Evolutionary conservation across 2,888 invertebrate species (phyloP).

Genomic region (Marronus borbonicus): DNA sequence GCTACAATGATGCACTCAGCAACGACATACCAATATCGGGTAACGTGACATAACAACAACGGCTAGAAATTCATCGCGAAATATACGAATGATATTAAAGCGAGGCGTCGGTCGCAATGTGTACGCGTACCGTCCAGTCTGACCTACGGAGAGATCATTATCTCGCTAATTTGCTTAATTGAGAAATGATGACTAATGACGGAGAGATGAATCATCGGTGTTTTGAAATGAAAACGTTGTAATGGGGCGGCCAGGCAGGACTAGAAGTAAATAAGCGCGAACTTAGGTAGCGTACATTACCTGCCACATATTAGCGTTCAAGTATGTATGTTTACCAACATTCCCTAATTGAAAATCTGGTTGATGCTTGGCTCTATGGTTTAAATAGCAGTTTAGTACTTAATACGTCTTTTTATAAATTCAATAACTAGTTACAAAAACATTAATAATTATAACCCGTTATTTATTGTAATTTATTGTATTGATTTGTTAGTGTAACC

Average conservation of each 20-base stretch:
- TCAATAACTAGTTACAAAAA: too few species aligned
- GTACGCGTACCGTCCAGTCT: conserved; percentile 15
- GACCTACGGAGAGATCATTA: conserved; percentile 57
- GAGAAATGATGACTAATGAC: conserved; percentile 71
- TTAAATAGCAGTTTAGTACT: too few species aligned
- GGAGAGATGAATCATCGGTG: conserved; percentile 68
- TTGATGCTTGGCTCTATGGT: background rate
- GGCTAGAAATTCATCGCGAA: background rate
- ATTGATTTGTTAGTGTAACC: too few species aligned
- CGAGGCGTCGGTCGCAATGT: conserved; percentile 20
- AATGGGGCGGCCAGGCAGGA: conserved; percentile 52
- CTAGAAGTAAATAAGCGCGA: conserved; percentile 24
- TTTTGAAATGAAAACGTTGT: conserved; percentile 69
- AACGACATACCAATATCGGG: background rate
- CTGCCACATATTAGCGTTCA: background rate
- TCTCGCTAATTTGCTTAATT: conserved; percentile 69
- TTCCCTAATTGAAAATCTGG: background rate
- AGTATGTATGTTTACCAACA: background rate
- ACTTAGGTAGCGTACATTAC: background rate
- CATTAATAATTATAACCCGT: too few species aligned
- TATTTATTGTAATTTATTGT: too few species aligned
- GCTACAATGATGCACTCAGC: background rate
- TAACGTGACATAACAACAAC: conserved; percentile 7
- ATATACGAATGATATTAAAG: conserved; percentile 48
- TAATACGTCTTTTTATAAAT: too few species aligned